Base-by-base conservation (phyloP, 2,888 invertebrate species). In the Fragum fragum region DNA sequence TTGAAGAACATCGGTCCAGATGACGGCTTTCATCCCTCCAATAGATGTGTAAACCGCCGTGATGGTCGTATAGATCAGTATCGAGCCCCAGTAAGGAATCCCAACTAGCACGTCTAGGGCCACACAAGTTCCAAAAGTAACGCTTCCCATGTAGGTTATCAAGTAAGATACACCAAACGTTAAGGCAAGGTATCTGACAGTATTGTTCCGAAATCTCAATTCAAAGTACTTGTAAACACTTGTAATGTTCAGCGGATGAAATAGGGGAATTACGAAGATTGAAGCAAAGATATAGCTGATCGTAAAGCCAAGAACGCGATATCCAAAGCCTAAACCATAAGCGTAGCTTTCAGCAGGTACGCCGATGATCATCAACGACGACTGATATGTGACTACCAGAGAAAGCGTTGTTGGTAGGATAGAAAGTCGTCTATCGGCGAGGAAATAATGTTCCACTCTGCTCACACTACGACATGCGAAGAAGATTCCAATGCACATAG, bases 1-100 rank as follows among this genome's bases (percentile, higher is more conserved):
- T 23, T 78, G 78, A 21, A 78, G 73, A 1, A 78, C 78, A 23
- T 78, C 78, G 0, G 78, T 78, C 78, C 78, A 78, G 1, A 78
- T 78, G 0, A 78, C 78, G n/a, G 78, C 73, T 23, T 69, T 73
- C 18, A 78, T 68, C 3, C 78, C 78, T 21, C 78, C 78, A 23
- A 78, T 47, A 3, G 78, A 78, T 16, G 78, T 78, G 18, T 78
- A 78, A 1, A 78, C 36, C 11, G 73, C 52, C 2, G 78, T 69
- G 1, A 69, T 47, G 0, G 32, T 21, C 0, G 73, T 69, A 21
- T 69, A 73, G 5, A 61, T 47, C 2, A 78, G 23, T 14, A 78
- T 69, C 23, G 78, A 68, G 11, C 66, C 73, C 78, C 78, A 78
- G 36, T 42, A 68, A 14, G 78, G 78, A n/a, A 78, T 73, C 0